Conservation (phyloP, 2,113 vertebrate species). For the Oreochromis aureus region DNA sequence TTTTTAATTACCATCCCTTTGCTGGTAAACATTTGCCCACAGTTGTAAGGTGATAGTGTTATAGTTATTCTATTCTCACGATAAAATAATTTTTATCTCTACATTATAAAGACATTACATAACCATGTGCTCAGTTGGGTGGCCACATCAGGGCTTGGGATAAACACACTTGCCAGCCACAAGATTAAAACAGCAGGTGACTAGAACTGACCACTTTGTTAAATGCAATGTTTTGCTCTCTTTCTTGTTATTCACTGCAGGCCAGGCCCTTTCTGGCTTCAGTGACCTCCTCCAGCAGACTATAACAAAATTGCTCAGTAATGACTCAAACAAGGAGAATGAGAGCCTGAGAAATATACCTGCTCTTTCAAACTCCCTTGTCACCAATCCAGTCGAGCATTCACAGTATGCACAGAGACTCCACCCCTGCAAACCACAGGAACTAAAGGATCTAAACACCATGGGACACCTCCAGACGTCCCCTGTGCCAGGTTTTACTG, state of each 20-base stretch:
- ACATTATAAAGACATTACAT: slow-evolving; percentile 18
- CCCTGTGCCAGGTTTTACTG: background rate
- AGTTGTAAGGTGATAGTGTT: slow-evolving; percentile 48
- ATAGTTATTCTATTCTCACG: slow-evolving; percentile 22
- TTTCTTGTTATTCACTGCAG: background rate
- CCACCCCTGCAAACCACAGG: background rate
- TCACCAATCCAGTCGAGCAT: background rate
- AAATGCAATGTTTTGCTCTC: background rate
- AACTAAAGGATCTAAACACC: background rate
- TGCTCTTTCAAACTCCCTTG: background rate
- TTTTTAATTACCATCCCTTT: slow-evolving; percentile 61
- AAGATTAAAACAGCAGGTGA: background rate
- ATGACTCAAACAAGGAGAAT: background rate
- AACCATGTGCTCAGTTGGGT: slow-evolving; percentile 8
- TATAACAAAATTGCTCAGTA: background rate
- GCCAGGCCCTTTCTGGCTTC: background rate
- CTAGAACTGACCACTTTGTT: background rate
- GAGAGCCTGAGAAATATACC: background rate
- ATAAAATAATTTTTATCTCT: slow-evolving; percentile 5
- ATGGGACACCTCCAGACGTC: background rate
- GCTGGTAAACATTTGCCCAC: slow-evolving; percentile 60
- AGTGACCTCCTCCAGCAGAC: background rate
- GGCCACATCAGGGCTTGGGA: background rate
- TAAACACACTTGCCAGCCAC: background rate
- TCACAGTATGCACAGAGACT: background rate